Evolutionary conservation across 1,140 invertebrate genomes (phyloP).

Genomic region (Pseudomyrmex cubaensis): DNA sequence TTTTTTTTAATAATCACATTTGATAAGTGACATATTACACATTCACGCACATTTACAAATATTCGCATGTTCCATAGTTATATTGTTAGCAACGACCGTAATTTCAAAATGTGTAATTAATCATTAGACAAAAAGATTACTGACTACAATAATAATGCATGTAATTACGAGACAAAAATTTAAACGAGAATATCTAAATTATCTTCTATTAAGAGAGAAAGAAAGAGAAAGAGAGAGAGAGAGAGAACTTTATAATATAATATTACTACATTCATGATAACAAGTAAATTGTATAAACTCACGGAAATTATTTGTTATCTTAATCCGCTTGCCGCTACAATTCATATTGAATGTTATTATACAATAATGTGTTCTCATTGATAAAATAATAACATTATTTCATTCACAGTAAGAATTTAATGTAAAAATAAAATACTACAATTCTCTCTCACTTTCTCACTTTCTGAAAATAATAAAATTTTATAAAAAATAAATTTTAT

Average conservation of each 20-base stretch:
- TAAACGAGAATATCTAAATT: conserved; percentile 20
- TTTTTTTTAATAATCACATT: no score
- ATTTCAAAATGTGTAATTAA: not conserved
- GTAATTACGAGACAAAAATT: conserved; percentile 22
- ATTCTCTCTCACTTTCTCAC: not conserved
- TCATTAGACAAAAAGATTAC: conserved; percentile 7
- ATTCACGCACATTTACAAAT: not conserved
- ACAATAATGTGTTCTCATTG: conserved; percentile 27
- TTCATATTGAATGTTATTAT: not conserved
- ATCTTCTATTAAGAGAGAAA: not conserved
- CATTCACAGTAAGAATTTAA: not conserved
- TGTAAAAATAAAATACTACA: not conserved
- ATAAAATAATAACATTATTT: conserved; percentile 19
- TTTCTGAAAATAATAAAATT: not conserved
- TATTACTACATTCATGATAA: conserved; percentile 3
- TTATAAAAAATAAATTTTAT: not conserved
- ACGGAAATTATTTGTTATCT: conserved; percentile 35
- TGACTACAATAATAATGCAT: not conserved
- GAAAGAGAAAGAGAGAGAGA: not conserved
- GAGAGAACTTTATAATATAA: conserved; percentile 26
- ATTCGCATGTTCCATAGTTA: not conserved
- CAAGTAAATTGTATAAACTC: not conserved
- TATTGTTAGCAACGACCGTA: not conserved
- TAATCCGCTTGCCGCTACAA: conserved; percentile 4
- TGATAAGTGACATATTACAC: not conserved